A percentile compares a stretch with the other conserved stretches of the same genome.
phyloP scores from a whole-genome alignment of 2,888 invertebrate genomes.

The Amphipyra berbera region DNA sequence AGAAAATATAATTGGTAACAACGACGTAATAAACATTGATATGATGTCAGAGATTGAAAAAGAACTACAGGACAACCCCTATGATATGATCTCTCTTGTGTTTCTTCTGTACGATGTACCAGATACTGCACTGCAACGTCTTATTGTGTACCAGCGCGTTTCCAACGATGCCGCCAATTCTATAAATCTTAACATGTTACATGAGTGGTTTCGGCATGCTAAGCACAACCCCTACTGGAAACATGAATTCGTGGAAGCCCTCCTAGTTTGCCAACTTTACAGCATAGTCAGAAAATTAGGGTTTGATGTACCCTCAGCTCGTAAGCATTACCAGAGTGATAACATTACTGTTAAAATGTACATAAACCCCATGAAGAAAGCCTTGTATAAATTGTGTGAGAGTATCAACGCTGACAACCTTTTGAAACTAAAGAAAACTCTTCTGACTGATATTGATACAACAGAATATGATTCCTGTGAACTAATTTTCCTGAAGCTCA shows the following conservation, averaged over 20 bases:
- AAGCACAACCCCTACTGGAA: constrained; percentile 76
- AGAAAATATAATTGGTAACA: constrained; percentile 63
- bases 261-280: constrained; percentile 78
- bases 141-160: constrained; percentile 77
- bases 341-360: constrained; percentile 66
- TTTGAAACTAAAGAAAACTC: constrained; percentile 73
- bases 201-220: constrained; percentile 79
- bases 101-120: constrained; percentile 83
- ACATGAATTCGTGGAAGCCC: constrained; percentile 83
- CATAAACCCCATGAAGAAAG: constrained; percentile 79
- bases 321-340: constrained; percentile 71
- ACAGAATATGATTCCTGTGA: constrained; percentile 78
- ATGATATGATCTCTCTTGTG: constrained; percentile 81
- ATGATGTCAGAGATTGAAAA: constrained; percentile 78
- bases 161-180: constrained; percentile 67
- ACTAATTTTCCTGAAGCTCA: constrained; percentile 77
- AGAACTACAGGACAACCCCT: constrained; percentile 72
- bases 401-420: constrained; percentile 72
- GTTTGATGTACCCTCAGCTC: constrained; percentile 70
- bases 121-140: constrained; percentile 79
- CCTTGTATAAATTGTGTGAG: constrained; percentile 81
- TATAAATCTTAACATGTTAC: constrained; percentile 74
- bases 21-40: constrained; percentile 71
- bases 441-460: constrained; percentile 73
- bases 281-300: constrained; percentile 79